phyloP scores from a whole-genome alignment of 1,140 invertebrate species.

The Campoletis sonorensis region DNA sequence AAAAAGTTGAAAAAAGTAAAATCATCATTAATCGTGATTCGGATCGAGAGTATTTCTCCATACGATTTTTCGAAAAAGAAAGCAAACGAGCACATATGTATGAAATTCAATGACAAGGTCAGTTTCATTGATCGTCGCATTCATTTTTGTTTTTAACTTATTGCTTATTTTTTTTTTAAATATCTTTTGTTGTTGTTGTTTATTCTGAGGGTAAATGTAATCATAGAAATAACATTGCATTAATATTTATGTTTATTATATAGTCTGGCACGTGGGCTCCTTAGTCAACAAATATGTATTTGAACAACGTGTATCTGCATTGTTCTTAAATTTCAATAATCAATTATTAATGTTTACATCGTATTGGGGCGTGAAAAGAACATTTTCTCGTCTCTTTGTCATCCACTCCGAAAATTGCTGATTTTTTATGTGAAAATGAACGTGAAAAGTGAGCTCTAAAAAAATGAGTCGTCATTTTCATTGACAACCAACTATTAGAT shows the following conservation, averaged over 20 bases:
- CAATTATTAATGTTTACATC: not conserved
- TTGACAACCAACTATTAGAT: too few species aligned
- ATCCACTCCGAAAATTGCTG: too few species aligned
- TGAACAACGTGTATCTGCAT: not conserved
- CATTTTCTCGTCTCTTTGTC: too few species aligned
- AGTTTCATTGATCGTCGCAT: not conserved
- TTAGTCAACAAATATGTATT: not conserved
- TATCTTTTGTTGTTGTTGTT: not conserved
- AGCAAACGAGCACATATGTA: not conserved
- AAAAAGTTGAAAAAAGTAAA: too few species aligned
- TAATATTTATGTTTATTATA: not conserved
- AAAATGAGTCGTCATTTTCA: not conserved
- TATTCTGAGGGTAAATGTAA: not conserved
- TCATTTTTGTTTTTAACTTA: not conserved
- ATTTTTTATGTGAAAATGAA: not conserved
- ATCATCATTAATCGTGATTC: not conserved
- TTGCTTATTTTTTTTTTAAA: too few species aligned
- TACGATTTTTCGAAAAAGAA: slow-evolving; percentile 1
- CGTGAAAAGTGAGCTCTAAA: not conserved
- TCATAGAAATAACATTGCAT: not conserved
- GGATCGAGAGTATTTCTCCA: not conserved
- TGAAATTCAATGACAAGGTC: not conserved
- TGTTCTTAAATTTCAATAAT: not conserved
- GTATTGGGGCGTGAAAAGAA: too few species aligned
- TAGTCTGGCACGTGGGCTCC: not conserved